A percentile compares a stretch with the other conserved stretches of the same genome.
These are phyloP conservation scores for Perodicticus potto DNA, from an alignment of 2,797 vertebrate genomes.

Conservation along the genomic window DNA sequence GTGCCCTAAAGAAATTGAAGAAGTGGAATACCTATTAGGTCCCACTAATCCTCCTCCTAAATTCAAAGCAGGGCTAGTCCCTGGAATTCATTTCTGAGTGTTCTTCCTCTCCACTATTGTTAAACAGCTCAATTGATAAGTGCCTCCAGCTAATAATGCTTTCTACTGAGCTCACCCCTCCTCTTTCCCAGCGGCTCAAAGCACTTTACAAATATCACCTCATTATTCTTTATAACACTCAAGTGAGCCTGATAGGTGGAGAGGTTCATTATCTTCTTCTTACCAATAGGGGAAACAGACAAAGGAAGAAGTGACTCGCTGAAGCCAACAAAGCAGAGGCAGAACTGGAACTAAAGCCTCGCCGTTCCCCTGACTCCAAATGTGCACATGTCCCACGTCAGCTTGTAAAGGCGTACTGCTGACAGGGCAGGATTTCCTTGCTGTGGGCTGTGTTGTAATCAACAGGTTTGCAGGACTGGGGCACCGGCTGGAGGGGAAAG, in stretches of 20 bases:
- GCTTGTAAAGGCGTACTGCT: conserved; percentile 55
- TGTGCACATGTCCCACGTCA: conserved; percentile 57
- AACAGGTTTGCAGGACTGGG: not conserved
- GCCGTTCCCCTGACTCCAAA: conserved; percentile 39
- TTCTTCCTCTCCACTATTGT: conserved; percentile 78
- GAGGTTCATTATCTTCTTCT: conserved; percentile 83
- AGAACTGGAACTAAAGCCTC: conserved; percentile 70
- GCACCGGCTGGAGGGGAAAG: conserved; percentile 12
- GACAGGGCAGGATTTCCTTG: conserved; percentile 59
- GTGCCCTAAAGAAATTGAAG: conserved; percentile 76
- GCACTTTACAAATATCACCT: conserved; percentile 84
- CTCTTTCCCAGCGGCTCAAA: conserved; percentile 77
- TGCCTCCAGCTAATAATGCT: conserved; percentile 76
- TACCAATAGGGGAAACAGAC: conserved; percentile 73
- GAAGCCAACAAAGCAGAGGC: conserved; percentile 66
- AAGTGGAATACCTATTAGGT: conserved; percentile 79
- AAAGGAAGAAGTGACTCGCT: conserved; percentile 78
- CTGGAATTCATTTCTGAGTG: conserved; percentile 80
- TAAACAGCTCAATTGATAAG: conserved; percentile 78
- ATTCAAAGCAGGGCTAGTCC: conserved; percentile 79
- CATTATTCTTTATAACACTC: conserved; percentile 84
- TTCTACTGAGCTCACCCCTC: conserved; percentile 71
- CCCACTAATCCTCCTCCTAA: conserved; percentile 78
- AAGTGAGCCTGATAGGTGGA: conserved; percentile 80
- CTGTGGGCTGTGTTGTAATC: conserved; percentile 64